These are phyloP conservation scores for Villa cingulata DNA, from an alignment of 2,888 invertebrate species.

Conservation along the genomic window DNA sequence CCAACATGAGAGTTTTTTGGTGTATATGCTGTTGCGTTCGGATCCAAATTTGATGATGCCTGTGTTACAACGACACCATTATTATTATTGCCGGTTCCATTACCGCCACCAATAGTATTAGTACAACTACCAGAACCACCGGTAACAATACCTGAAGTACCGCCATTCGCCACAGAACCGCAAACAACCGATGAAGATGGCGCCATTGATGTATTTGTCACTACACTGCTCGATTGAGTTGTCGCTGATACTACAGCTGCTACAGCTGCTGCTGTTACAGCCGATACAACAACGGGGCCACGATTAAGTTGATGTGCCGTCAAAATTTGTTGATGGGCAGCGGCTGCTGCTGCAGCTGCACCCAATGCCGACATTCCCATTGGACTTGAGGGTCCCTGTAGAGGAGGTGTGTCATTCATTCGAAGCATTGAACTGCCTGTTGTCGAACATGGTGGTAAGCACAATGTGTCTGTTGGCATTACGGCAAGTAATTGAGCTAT, in stretches of 20 bases:
- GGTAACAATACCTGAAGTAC: background rate
- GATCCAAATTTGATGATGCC: constrained; percentile 53
- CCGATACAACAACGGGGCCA: constrained; percentile 3
- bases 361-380: constrained; percentile 26
- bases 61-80: constrained; percentile 26
- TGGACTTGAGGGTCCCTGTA: constrained; percentile 34
- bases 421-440: constrained; percentile 46
- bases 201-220: constrained; percentile 6
- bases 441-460: constrained; percentile 40
- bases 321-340: constrained; percentile 17
- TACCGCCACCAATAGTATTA: background rate
- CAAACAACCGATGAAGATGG: background rate
- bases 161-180: background rate
- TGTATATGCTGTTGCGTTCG: constrained; percentile 83
- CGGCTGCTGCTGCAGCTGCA: constrained; percentile 17
- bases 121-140: background rate
- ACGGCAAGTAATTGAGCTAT: constrained; percentile 89
- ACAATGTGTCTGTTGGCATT: constrained; percentile 53
- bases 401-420: constrained; percentile 38
- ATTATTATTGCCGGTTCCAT: constrained; percentile 11
- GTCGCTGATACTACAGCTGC: constrained; percentile 11
- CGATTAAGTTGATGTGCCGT: constrained; percentile 22
- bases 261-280: constrained; percentile 14
- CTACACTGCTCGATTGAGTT: constrained; percentile 10
- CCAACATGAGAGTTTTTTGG: constrained; percentile 49